phyloP scores from a whole-genome alignment of 2,888 invertebrate species.

The Apamea epomidion region DNA sequence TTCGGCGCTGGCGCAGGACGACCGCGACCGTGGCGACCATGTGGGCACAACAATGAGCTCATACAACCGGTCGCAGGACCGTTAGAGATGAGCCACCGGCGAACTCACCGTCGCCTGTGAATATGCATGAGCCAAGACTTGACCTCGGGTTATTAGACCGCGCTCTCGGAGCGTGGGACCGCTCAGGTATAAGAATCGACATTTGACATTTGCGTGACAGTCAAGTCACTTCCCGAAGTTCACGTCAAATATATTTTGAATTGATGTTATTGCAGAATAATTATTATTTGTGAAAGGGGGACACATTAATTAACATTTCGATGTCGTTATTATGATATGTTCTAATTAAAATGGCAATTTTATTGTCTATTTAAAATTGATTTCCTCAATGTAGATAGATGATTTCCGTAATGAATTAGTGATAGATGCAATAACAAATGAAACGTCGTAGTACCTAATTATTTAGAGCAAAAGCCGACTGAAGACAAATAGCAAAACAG shows the following conservation, averaged over 20 bases:
- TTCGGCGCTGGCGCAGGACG: conserved; percentile 57
- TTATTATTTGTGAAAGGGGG: conserved; percentile 36
- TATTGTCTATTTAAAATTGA: conserved; percentile 22
- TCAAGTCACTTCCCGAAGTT: conserved; percentile 70
- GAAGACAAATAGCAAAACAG: conserved; percentile 7
- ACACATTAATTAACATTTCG: conserved; percentile 18
- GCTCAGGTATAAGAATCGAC: conserved; percentile 78
- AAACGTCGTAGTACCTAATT: not conserved
- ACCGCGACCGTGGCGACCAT: conserved; percentile 67
- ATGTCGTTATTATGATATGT: conserved; percentile 14
- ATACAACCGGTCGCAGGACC: conserved; percentile 88
- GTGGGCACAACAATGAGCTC: conserved; percentile 85
- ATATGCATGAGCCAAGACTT: conserved; percentile 89
- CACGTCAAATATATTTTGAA: conserved; percentile 60
- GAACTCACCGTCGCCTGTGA: conserved; percentile 79
- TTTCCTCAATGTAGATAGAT: conserved; percentile 13
- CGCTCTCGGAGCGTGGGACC: conserved; percentile 86
- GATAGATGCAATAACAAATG: not conserved
- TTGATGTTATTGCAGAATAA: conserved; percentile 34
- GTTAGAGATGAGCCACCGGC: conserved; percentile 88
- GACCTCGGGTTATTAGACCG: conserved; percentile 89
- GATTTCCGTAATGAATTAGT: conserved; percentile 18
- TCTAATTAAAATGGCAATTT: conserved; percentile 2
- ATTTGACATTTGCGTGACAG: conserved; percentile 80
- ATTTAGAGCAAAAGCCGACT: conserved; percentile 7